Evolutionary conservation across 2,888 invertebrate species (phyloP), one percentile per base, ranked within the genome.

Genomic region (Cheilosia pagana): DNA sequence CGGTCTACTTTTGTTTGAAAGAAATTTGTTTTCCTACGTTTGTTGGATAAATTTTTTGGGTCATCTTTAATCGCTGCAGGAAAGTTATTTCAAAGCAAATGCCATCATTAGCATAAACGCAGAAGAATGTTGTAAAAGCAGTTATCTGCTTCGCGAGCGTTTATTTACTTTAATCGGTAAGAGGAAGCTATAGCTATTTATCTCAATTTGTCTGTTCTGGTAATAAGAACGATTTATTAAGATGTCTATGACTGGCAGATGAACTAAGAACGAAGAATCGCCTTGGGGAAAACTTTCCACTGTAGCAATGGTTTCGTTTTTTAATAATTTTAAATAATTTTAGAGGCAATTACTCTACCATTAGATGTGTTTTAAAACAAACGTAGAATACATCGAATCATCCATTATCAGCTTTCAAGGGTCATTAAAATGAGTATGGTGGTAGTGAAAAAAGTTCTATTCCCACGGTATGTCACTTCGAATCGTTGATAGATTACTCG

Each of bases 51-150:
- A 2, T 16, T 21, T 71, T 71, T 25, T 60, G 50, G 71, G 71
- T 71, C 71, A 62, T 5, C 28, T n/a, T 21, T 62, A 62, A 71
- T 60, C n/a, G 52, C 50, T n/a, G 28, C 10, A 28, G 25, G 59
- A 41, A 21, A 41, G 48, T 28, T 60, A 2, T 16, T 50, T 65
- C 3, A 16, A 16, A 16, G 19, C 16, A 25, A 35, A 23, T 3
- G 23, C 52, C 4, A n/a, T 71, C n/a, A 71, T 71, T 71, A 62
- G 19, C 52, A 60, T 60, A 71, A 60, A 28, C 59, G 1, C 59
- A 60, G 39, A 50, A 52, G 35, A 23, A 39, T 25, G 39, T 16
- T 52, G 23, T 65, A 16, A 31, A 68, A 25, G 39, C 60, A 53
- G 53, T 67, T 67, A 53, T 7, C 23, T 50, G n/a, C 19, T 52